These are phyloP conservation scores for Sesamia nonagrioides DNA, from an alignment of 1,140 invertebrate species.

Conservation along the genomic window DNA sequence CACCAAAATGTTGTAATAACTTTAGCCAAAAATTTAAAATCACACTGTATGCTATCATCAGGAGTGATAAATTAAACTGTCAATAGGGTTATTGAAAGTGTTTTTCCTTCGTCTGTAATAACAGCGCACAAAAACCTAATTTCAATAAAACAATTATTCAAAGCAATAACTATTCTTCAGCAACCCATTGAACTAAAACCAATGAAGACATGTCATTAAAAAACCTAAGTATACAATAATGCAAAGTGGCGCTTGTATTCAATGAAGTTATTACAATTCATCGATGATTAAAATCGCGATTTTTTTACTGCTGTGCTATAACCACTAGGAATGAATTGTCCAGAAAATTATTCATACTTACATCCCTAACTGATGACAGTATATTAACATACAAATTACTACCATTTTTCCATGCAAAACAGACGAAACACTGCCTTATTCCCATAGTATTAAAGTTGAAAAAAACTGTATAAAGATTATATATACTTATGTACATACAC, in stretches of 20 bases:
- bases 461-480: neutral
- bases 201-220: neutral
- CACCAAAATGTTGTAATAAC: too few species aligned
- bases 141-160: slow-evolving; percentile 6
- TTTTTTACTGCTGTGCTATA: slow-evolving; percentile 17
- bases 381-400: slow-evolving; percentile 42
- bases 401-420: neutral
- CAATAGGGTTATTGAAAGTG: neutral
- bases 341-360: slow-evolving; percentile 42
- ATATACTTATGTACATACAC: too few species aligned
- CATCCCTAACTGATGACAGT: slow-evolving; percentile 18
- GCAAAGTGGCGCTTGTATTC: neutral
- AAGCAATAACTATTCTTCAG: neutral
- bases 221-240: slow-evolving; percentile 2
- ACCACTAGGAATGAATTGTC: slow-evolving; percentile 1
- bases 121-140: neutral
- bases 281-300: slow-evolving; percentile 7
- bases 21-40: neutral
- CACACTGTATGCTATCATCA: neutral
- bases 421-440: neutral
- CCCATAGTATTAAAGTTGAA: neutral
- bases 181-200: neutral
- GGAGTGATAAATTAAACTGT: neutral
- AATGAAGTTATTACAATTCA: slow-evolving; percentile 1
- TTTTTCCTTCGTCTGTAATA: neutral